Evolutionary conservation across 2,888 invertebrate species (phyloP), one percentile per base, ranked within the genome.

Genomic region (Melangyna quadrimaculata): DNA sequence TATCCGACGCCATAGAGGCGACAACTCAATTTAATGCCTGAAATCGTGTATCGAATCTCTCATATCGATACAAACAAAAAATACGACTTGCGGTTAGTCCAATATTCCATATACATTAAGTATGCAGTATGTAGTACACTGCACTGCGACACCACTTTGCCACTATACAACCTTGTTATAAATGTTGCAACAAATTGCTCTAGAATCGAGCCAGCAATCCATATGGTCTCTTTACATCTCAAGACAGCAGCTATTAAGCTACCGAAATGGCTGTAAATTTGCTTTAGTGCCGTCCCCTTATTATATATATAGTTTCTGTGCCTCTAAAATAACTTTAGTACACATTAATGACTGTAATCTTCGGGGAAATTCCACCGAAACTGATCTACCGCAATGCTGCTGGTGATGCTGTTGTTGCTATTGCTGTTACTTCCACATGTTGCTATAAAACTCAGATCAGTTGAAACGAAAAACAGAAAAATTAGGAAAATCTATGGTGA

Each of bases 401-500:
- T 48, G 65, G 14, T 45, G 19, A n/a, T 22, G 19, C 2, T 17
- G 8, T 7, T 55, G 17, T 22, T 35, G 37, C 6, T 14, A 10
- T 10, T 32, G 4, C 19, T 32, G 7, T 10, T 37, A 32, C 35
- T 63, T 45, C 65, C 45, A 65, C 65, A 65, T 65, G 65, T 22
- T 48, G 22, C 45, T 32, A n/a, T n/a, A 22, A 65, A 32, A 65
- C 40, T 27, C 8, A 8, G 43, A 40, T 63, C n/a, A 17, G 27
- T 19, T 27, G 29, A 40, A 29, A 48, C 61, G n/a, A 71, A 22
- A 59, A 37, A 27, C 22, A 57, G 37, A 65, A 80, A 79, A 86
- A 81, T 81, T 86, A 77, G 81, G 86, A 86, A 86, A 86, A 86
- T 77, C 81, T 27, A 55, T 78, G 86, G 84, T 80, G 75, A 81